phyloP scores from a whole-genome alignment of 1,140 invertebrate genomes.

The Ctenoplectra terminalis region DNA sequence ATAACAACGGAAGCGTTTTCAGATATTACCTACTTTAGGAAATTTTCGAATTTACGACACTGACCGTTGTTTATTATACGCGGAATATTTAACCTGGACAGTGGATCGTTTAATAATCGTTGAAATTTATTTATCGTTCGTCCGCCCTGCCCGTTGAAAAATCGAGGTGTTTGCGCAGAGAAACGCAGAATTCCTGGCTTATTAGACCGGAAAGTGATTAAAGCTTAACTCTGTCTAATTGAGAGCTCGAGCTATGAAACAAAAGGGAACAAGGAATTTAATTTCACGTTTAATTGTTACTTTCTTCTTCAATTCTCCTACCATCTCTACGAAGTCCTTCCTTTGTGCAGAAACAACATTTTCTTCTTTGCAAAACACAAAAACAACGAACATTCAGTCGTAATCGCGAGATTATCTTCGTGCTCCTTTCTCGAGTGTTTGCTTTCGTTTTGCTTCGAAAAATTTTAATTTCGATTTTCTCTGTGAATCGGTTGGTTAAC shows the following conservation, averaged over 20 bases:
- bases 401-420: too few relatives aligned
- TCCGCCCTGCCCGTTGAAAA: neutral
- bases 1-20: neutral
- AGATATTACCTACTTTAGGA: neutral
- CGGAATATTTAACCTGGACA: neutral
- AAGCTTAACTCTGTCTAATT: neutral
- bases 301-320: neutral
- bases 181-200: neutral
- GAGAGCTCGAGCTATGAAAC: neutral
- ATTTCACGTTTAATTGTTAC: neutral
- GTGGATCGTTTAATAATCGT: neutral
- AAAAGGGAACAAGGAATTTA: neutral
- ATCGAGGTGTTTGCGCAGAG: neutral
- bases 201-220: neutral
- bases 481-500: neutral
- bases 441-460: neutral
- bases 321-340: neutral
- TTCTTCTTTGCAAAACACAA: neutral
- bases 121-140: neutral
- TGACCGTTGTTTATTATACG: constrained; percentile 1
- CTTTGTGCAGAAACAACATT: neutral
- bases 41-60: constrained; percentile 39
- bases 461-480: neutral
- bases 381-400: neutral
- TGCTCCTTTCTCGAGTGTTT: neutral